phyloP scores from a whole-genome alignment of 2,888 invertebrate genomes.

The Lobophora halterata region DNA sequence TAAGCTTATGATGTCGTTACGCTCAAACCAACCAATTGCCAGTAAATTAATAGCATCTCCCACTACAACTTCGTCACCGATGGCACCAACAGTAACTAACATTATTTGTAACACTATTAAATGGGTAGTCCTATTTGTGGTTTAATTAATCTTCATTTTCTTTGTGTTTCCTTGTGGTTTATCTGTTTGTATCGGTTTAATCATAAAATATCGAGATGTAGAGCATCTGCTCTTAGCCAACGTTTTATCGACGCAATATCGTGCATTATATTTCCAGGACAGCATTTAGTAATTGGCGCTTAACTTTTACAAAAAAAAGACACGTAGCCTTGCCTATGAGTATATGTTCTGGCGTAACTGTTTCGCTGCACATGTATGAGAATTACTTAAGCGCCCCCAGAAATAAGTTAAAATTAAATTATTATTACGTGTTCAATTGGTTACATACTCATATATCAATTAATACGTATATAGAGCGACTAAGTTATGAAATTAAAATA shows the following conservation, averaged over 20 bases:
- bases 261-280: conserved; percentile 29
- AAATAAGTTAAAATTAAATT: too few species aligned
- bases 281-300: conserved; percentile 34
- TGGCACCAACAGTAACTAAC: conserved; percentile 4
- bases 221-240: conserved; percentile 4
- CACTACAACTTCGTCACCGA: conserved; percentile 10
- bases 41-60: conserved; percentile 21
- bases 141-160: conserved; percentile 14
- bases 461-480: too few species aligned
- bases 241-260: conserved; percentile 15
- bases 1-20: conserved; percentile 31
- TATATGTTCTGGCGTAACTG: conserved; percentile 39
- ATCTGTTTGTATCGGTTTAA: conserved; percentile 26
- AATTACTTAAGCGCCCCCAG: conserved; percentile 32
- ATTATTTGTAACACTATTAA: conserved; percentile 19
- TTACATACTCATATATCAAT: neutral
- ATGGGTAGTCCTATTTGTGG: conserved; percentile 20
- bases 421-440: neutral
- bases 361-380: conserved; percentile 31
- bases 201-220: conserved; percentile 21
- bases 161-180: conserved; percentile 19
- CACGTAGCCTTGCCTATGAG: too few species aligned
- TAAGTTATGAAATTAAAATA: neutral
- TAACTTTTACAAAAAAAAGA: conserved; percentile 35
- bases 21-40: conserved; percentile 28